Conservation (phyloP, 2,113 vertebrate genomes). For the Prolemur simus region DNA sequence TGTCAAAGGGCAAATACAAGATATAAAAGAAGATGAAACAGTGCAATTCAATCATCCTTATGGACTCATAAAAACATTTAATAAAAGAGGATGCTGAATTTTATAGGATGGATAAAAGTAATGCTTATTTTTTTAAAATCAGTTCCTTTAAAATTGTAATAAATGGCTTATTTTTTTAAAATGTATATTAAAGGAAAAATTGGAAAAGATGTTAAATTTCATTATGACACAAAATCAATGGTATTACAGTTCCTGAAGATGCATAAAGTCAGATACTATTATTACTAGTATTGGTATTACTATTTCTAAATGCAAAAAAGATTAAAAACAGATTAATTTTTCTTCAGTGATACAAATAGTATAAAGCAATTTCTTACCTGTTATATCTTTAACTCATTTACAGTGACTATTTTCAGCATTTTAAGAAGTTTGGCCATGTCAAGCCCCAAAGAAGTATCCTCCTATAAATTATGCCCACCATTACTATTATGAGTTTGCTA, state of each 20-base stretch:
- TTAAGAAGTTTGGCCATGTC: background rate
- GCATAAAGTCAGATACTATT: background rate
- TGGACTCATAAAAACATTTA: background rate
- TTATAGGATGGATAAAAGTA: conserved; percentile 10
- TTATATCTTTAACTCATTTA: background rate
- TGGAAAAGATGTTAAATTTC: background rate
- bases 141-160: background rate
- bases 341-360: background rate
- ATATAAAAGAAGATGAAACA: conserved; percentile 41
- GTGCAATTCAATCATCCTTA: background rate
- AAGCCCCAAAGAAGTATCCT: background rate
- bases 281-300: background rate
- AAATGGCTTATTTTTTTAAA: background rate
- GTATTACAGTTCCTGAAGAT: background rate
- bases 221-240: background rate
- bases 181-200: background rate
- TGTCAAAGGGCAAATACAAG: conserved; percentile 54
- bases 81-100: conserved; percentile 10
- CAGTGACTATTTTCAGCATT: background rate
- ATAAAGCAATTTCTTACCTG: background rate
- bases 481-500: background rate
- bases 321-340: background rate
- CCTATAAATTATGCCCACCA: background rate
- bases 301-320: background rate
- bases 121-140: background rate